These are phyloP conservation scores for Lemur catta DNA, from an alignment of 2,797 vertebrate species.

Conservation along the genomic window DNA sequence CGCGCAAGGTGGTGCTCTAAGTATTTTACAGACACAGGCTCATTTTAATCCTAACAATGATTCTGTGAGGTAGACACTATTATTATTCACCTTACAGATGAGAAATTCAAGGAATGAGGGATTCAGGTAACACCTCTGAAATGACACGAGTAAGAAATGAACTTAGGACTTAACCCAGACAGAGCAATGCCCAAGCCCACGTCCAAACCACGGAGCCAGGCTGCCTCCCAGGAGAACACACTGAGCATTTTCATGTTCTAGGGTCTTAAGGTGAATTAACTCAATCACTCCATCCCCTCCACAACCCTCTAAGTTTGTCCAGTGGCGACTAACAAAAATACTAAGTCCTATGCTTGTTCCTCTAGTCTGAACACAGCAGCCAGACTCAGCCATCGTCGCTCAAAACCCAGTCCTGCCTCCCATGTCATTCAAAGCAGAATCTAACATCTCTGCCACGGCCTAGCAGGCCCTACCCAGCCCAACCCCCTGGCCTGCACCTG, in stretches of 20 bases:
- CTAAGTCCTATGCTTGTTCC: not conserved
- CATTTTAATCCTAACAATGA: not conserved
- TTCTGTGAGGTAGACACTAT: not conserved
- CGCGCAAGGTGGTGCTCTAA: not conserved
- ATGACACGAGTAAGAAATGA: not conserved
- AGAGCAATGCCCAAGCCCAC: not conserved
- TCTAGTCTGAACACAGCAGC: not conserved
- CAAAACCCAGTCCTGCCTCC: not conserved
- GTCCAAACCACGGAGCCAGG: not conserved
- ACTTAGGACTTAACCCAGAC: not conserved
- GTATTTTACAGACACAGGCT: not conserved
- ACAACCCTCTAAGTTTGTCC: not conserved
- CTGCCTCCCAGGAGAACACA: not conserved
- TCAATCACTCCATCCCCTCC: not conserved
- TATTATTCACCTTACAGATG: not conserved
- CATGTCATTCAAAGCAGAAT: not conserved
- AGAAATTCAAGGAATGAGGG: not conserved
- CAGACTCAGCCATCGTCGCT: not conserved
- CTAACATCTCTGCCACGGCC: not conserved
- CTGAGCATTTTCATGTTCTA: not conserved
- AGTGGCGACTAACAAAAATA: not conserved
- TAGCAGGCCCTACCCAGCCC: not conserved
- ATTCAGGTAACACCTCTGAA: conserved; percentile 10
- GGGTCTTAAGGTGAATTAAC: not conserved
- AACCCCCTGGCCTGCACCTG: too few relatives aligned